Evolutionary conservation across 2,888 invertebrate species (phyloP).

Genomic region (Monopis laevigella): DNA sequence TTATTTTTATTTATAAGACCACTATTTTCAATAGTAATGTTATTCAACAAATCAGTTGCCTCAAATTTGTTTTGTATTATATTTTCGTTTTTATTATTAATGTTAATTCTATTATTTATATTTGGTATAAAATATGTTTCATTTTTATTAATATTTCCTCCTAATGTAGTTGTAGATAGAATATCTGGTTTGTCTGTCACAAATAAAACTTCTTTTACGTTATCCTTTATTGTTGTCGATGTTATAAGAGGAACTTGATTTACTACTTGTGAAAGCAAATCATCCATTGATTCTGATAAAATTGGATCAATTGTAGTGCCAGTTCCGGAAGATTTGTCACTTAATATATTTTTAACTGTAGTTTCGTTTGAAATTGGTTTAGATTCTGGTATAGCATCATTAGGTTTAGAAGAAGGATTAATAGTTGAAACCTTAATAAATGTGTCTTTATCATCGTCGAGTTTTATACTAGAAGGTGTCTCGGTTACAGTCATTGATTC

Average conservation of each 20-base stretch:
- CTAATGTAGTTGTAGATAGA: too few relatives aligned
- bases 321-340: slow-evolving; percentile 12
- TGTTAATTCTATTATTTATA: too few relatives aligned
- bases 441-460: slow-evolving; percentile 27
- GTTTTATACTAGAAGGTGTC: slow-evolving; percentile 19
- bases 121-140: too few relatives aligned
- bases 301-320: slow-evolving; percentile 44
- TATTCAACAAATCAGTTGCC: too few relatives aligned
- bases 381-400: neutral
- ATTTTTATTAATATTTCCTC: too few relatives aligned
- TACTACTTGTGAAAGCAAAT: slow-evolving; percentile 58
- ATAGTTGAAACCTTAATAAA: slow-evolving; percentile 52
- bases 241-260: slow-evolving; percentile 34
- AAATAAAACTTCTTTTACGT: too few relatives aligned
- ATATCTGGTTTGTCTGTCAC: too few relatives aligned
- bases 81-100: too few relatives aligned
- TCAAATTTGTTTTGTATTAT: too few relatives aligned
- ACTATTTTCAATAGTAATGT: too few relatives aligned
- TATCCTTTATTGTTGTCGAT: neutral
- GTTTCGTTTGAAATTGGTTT: slow-evolving; percentile 20
- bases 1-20: too few relatives aligned
- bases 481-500: slow-evolving; percentile 22
- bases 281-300: slow-evolving; percentile 54
- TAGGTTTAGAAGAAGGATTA: slow-evolving; percentile 24
- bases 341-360: slow-evolving; percentile 17